Conservation (phyloP, 2,113 vertebrate species). For the Saccopteryx leptura region DNA sequence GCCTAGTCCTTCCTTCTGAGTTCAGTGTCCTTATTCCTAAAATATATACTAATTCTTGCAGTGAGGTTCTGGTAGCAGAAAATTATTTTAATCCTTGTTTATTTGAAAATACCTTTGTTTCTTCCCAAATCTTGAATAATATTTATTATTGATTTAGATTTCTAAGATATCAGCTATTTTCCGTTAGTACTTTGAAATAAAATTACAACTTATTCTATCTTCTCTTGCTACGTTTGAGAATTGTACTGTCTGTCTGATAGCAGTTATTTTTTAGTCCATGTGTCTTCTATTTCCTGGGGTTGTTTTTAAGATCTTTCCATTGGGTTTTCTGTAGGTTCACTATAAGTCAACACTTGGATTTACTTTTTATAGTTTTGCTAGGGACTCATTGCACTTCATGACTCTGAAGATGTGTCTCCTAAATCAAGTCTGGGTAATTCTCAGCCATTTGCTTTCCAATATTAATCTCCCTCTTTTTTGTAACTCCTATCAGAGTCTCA, state of each 20-base stretch:
- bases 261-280: neutral
- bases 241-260: neutral
- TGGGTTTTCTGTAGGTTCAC: neutral
- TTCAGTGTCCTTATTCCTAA: neutral
- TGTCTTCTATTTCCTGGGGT: neutral
- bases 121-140: neutral
- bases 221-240: neutral
- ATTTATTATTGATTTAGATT: neutral
- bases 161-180: neutral
- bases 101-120: neutral
- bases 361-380: neutral
- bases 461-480: neutral
- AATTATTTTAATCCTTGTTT: conserved; percentile 8
- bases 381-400: neutral
- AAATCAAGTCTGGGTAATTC: neutral
- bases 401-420: neutral
- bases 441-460: neutral
- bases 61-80: neutral
- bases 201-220: neutral
- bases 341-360: neutral
- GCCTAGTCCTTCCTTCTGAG: neutral
- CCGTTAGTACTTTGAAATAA: neutral
- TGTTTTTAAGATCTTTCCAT: neutral
- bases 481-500: neutral
- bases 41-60: neutral